Evolutionary conservation across 1,140 invertebrate species (phyloP).

Genomic region (Battus philenor): DNA sequence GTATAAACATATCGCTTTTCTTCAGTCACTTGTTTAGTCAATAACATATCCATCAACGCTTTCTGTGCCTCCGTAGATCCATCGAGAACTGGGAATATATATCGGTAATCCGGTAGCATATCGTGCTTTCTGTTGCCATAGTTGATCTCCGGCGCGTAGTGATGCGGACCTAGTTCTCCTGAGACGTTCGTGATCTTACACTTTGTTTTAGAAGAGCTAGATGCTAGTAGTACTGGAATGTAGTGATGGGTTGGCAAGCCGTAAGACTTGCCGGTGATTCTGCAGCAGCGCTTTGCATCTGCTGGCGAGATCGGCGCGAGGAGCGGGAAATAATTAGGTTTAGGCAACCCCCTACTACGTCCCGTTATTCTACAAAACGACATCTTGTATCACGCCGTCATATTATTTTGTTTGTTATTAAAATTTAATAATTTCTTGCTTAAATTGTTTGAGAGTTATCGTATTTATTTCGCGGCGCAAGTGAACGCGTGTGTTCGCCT

Average conservation of each 20-base stretch:
- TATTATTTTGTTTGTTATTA: conserved; percentile 65
- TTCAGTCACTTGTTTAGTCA: conserved; percentile 78
- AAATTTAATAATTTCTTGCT: conserved; percentile 19
- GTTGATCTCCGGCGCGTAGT: conserved; percentile 76
- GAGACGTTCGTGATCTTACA: conserved; percentile 81
- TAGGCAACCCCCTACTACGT: conserved; percentile 85
- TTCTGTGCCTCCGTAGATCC: conserved; percentile 80
- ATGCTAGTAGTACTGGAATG: conserved; percentile 83
- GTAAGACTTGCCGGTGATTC: conserved; percentile 88
- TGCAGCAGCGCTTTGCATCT: conserved; percentile 86
- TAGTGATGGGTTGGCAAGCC: conserved; percentile 86
- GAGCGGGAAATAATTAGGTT: conserved; percentile 89
- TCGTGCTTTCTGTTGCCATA: conserved; percentile 81
- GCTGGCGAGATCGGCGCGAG: conserved; percentile 87
- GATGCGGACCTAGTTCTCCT: conserved; percentile 76
- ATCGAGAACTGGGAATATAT: conserved; percentile 84
- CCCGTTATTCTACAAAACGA: conserved; percentile 90
- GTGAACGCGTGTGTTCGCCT: conserved; percentile 38
- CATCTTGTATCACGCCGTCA: conserved; percentile 69
- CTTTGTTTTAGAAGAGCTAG: conserved; percentile 77
- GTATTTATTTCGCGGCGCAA: conserved; percentile 35
- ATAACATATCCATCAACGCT: conserved; percentile 77
- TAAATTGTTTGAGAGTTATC: conserved; percentile 31
- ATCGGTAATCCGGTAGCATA: conserved; percentile 82
- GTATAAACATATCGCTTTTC: conserved; percentile 84